phyloP scores from a whole-genome alignment of 1,140 invertebrate species.

The Geopemphigus sp. region DNA sequence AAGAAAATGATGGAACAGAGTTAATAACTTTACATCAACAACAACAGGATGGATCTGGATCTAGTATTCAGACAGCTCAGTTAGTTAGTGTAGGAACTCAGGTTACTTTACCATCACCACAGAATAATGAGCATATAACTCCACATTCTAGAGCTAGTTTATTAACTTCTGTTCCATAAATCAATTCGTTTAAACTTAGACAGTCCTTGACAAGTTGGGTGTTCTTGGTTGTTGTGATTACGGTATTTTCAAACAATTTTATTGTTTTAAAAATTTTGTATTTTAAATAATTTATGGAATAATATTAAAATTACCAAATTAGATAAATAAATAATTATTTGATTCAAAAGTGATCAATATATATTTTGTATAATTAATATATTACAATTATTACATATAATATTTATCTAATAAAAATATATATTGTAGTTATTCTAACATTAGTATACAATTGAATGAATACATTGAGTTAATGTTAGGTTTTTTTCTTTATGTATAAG shows the following conservation, averaged over 20 bases:
- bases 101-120: conserved; percentile 53
- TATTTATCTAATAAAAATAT: conserved; percentile 2
- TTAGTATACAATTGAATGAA: neutral
- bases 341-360: conserved; percentile 14
- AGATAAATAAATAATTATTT: neutral
- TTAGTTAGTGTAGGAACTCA: conserved; percentile 54
- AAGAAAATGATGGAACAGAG: conserved; percentile 30
- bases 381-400: conserved; percentile 11
- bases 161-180: conserved; percentile 54
- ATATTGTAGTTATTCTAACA: conserved; percentile 13
- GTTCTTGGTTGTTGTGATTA: conserved; percentile 37
- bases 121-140: conserved; percentile 52
- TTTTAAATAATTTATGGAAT: neutral
- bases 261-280: neutral
- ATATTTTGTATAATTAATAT: conserved; percentile 24
- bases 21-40: conserved; percentile 48
- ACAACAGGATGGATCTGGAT: conserved; percentile 29
- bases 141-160: conserved; percentile 53
- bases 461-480: conserved; percentile 18
- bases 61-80: conserved; percentile 49
- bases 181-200: neutral
- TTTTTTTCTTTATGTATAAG: conserved; percentile 35
- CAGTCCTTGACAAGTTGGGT: conserved; percentile 1
- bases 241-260: neutral
- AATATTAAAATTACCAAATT: neutral